phyloP scores from a whole-genome alignment of 2,797 vertebrate species.

The Eulemur albifrons region DNA sequence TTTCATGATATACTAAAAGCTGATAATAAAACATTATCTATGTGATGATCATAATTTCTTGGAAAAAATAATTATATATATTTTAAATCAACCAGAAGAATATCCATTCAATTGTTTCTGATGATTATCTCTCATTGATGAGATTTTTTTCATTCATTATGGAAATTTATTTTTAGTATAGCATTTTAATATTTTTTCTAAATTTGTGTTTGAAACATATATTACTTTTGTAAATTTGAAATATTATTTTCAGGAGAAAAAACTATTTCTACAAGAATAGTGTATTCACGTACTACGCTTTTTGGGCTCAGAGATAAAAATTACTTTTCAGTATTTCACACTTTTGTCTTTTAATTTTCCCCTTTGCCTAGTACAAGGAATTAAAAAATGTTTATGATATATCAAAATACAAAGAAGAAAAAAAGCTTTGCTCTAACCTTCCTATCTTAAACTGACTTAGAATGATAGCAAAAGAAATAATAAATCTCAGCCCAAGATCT shows the following conservation, averaged over 20 bases:
- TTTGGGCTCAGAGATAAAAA: background rate
- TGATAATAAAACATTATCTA: background rate
- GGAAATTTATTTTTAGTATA: background rate
- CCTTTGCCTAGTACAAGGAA: background rate
- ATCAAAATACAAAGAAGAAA: background rate
- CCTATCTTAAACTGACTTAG: constrained; percentile 1
- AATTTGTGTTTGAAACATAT: background rate
- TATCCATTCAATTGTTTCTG: background rate
- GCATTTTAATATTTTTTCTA: background rate
- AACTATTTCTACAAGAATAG: background rate
- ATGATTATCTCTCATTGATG: background rate
- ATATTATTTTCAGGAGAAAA: constrained; percentile 18
- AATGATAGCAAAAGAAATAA: background rate
- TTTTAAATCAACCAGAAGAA: background rate
- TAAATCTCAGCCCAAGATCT: background rate
- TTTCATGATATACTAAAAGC: background rate
- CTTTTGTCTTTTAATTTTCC: constrained; percentile 40
- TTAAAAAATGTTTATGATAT: background rate
- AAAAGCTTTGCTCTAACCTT: background rate
- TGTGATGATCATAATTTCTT: constrained; percentile 38
- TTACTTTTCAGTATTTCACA: background rate
- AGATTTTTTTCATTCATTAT: background rate
- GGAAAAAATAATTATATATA: background rate
- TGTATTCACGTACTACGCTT: background rate
- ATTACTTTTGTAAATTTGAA: constrained; percentile 46